Percentiles rank a stretch among this genome's conserved stretches.
These are phyloP conservation scores for Nautilus pompilius DNA, from an alignment of 1,140 invertebrate genomes.

Conservation along the genomic window DNA sequence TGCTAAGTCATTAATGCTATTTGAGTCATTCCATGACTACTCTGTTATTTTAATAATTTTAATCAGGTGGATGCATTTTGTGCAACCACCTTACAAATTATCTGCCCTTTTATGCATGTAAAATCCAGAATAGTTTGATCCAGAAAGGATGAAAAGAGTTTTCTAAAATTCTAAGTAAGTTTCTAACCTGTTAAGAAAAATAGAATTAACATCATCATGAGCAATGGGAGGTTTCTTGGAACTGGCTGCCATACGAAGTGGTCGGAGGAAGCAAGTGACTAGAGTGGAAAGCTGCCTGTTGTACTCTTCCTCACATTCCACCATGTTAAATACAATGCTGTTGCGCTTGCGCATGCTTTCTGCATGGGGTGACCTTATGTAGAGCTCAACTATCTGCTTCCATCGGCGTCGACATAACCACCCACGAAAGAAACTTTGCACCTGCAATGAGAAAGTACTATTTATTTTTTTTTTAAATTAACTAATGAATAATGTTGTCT, in stretches of 20 bases:
- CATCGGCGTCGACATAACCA: constrained; percentile 90
- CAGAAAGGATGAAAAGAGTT: too few species aligned
- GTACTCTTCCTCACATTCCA: constrained; percentile 67
- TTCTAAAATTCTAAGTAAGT: too few species aligned
- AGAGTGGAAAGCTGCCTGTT: constrained; percentile 87
- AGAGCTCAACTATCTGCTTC: constrained; percentile 94
- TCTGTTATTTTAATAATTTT: too few species aligned
- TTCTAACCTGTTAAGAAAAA: constrained; percentile 78
- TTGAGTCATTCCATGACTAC: too few species aligned
- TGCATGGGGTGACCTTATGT: constrained; percentile 91
- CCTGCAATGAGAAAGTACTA: constrained; percentile 38
- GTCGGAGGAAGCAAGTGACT: constrained; percentile 86
- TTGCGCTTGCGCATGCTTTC: constrained; percentile 93
- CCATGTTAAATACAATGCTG: constrained; percentile 75
- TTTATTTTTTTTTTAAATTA: too few species aligned
- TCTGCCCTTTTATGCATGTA: too few species aligned
- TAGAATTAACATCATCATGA: constrained; percentile 93
- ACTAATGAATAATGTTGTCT: too few species aligned
- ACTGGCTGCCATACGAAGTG: constrained; percentile 87
- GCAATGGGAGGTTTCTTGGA: constrained; percentile 90
- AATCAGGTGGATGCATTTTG: too few species aligned
- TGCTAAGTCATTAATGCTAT: too few species aligned
- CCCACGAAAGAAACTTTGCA: constrained; percentile 90
- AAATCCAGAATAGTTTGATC: too few species aligned
- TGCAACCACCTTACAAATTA: too few species aligned